These are phyloP conservation scores for Hipparchia sbordonii DNA, from an alignment of 2,888 invertebrate species.

Conservation along the genomic window DNA sequence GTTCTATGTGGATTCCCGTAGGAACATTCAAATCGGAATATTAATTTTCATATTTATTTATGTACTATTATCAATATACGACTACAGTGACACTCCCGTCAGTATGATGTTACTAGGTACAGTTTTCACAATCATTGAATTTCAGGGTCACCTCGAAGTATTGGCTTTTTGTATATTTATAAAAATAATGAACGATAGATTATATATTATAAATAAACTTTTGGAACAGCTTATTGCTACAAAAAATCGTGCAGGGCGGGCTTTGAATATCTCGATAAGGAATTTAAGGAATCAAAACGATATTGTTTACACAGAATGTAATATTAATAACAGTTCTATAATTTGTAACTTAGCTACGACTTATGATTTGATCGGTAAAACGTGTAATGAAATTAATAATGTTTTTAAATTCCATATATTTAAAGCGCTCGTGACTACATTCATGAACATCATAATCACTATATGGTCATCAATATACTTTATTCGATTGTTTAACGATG, in stretches of 20 bases:
- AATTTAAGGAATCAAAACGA: conserved; percentile 41
- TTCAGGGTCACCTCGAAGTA: conserved; percentile 56
- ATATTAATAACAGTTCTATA: conserved; percentile 49
- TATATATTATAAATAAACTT: conserved; percentile 54
- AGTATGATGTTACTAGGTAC: no score
- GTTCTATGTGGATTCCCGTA: neutral
- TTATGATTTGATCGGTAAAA: conserved; percentile 57
- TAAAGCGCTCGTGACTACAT: conserved; percentile 59
- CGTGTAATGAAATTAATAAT: conserved; percentile 53
- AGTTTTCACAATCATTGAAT: neutral
- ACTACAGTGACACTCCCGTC: neutral
- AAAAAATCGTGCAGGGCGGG: conserved; percentile 44
- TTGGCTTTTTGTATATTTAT: conserved; percentile 54
- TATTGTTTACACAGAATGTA: conserved; percentile 43
- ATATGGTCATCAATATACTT: conserved; percentile 60
- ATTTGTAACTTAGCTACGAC: conserved; percentile 55
- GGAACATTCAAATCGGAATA: conserved; percentile 33
- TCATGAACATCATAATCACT: conserved; percentile 56
- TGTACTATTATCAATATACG: neutral
- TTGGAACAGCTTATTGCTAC: conserved; percentile 46
- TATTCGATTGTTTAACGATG: conserved; percentile 40
- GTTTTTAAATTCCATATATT: conserved; percentile 64
- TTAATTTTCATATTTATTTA: conserved; percentile 44
- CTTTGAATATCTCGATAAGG: conserved; percentile 29
- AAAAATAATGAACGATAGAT: conserved; percentile 50